Percentiles rank a stretch among this genome's conserved stretches.
Conservation (phyloP, 2,888 invertebrate genomes). For the Troglohyphantes excavatus region DNA sequence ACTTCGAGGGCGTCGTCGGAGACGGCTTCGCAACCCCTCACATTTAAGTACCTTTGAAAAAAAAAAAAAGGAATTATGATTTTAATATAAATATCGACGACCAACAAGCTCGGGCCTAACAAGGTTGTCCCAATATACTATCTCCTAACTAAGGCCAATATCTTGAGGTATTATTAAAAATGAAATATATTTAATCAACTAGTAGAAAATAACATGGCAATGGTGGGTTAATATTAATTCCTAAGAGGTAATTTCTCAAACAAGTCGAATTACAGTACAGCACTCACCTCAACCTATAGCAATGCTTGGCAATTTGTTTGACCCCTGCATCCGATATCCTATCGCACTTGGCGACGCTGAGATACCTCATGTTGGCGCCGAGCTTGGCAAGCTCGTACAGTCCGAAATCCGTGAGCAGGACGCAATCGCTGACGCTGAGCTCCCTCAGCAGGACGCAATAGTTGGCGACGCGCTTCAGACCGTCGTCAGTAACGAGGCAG, state of each 20-base stretch:
- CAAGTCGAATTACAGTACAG: too few relatives aligned
- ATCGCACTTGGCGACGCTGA: slow-evolving; percentile 97
- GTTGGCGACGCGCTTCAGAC: slow-evolving; percentile 94
- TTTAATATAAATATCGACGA: too few relatives aligned
- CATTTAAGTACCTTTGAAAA: slow-evolving; percentile 92
- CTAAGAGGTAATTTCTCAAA: too few relatives aligned
- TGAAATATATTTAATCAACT: too few relatives aligned
- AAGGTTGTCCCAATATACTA: too few relatives aligned
- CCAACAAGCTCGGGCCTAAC: too few relatives aligned
- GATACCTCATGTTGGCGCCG: slow-evolving; percentile 93
- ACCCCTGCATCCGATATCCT: slow-evolving; percentile 92
- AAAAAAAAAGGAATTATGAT: too few relatives aligned
- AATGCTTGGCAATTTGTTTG: slow-evolving; percentile 92
- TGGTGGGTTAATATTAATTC: too few relatives aligned
- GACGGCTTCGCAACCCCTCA: slow-evolving; percentile 95
- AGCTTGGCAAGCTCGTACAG: slow-evolving; percentile 93
- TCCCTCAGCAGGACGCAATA: slow-evolving; percentile 93
- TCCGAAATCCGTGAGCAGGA: slow-evolving; percentile 90
- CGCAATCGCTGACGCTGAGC: slow-evolving; percentile 92
- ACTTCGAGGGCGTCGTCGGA: slow-evolving; percentile 95
- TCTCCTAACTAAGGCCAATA: too few relatives aligned
- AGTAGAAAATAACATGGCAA: too few relatives aligned
- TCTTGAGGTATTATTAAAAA: too few relatives aligned
- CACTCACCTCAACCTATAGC: slow-evolving; percentile 87
- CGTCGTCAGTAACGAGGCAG: slow-evolving; percentile 93